phyloP scores from a whole-genome alignment of 2,888 invertebrate species.

The Andrena hattorfiana region DNA sequence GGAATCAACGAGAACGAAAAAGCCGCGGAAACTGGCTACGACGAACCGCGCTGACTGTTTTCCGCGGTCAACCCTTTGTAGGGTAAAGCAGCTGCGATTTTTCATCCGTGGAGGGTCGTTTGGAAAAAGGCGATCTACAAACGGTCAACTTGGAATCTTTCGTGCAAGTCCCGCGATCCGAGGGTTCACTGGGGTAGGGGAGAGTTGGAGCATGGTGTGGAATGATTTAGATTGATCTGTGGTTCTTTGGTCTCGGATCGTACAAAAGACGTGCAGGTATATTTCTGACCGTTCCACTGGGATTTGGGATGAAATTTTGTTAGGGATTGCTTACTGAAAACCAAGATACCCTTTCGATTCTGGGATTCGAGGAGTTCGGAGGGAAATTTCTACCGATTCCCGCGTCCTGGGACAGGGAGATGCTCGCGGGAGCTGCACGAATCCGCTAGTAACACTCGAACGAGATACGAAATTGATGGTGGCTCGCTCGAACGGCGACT shows the following conservation, averaged over 20 bases:
- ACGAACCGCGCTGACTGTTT: slow-evolving; percentile 42
- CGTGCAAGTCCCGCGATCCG: slow-evolving; percentile 44
- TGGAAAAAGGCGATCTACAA: background rate
- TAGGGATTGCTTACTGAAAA: background rate
- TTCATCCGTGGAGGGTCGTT: background rate
- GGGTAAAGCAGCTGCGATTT: background rate
- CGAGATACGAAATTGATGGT: slow-evolving; percentile 19
- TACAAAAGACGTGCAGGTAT: no score
- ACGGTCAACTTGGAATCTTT: background rate
- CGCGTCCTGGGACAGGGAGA: background rate
- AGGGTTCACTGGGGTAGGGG: background rate
- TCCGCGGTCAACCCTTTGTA: background rate
- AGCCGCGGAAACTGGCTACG: background rate
- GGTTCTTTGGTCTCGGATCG: no score
- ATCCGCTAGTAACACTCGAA: background rate
- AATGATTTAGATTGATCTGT: no score
- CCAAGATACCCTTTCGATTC: background rate
- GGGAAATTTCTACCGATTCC: background rate
- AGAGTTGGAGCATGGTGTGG: background rate
- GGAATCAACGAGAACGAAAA: background rate
- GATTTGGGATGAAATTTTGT: background rate
- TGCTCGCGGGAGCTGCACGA: slow-evolving; percentile 44
- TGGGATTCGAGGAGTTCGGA: background rate
- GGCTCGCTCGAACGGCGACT: slow-evolving; percentile 51
- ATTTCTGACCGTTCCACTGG: no score